Conservation (phyloP, 1,140 invertebrate genomes). For the Whitmania pigra region DNA sequence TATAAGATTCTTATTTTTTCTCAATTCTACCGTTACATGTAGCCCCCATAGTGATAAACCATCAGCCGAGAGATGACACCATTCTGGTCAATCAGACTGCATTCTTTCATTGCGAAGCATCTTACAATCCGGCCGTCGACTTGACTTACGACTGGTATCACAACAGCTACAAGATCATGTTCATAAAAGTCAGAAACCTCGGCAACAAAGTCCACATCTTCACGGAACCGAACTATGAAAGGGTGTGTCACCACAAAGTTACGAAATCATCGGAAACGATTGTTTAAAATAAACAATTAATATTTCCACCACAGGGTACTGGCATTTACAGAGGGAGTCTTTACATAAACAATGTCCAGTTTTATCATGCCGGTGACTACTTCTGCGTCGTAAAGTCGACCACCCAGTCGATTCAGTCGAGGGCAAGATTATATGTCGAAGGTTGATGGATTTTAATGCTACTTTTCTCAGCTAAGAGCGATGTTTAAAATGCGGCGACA, state of each 20-base stretch:
- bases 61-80: constrained; percentile 11
- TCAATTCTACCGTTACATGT: not conserved
- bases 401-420: constrained; percentile 60
- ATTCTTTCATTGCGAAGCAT: constrained; percentile 23
- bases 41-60: constrained; percentile 12
- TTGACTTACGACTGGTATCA: constrained; percentile 26
- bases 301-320: constrained; percentile 25
- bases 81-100: constrained; percentile 23
- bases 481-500: not conserved
- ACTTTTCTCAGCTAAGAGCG: no score
- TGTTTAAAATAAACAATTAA: no score
- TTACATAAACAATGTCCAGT: constrained; percentile 34
- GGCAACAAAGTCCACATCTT: constrained; percentile 27
- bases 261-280: not conserved
- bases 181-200: constrained; percentile 20
- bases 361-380: constrained; percentile 34
- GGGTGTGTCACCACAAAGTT: constrained; percentile 23
- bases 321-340: constrained; percentile 30
- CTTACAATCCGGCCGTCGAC: constrained; percentile 21
- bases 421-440: constrained; percentile 68
- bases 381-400: constrained; percentile 68
- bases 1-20: no score
- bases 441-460: constrained; percentile 47
- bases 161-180: constrained; percentile 23
- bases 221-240: constrained; percentile 26